These are phyloP conservation scores for Enteromius trimaculatus DNA, from an alignment of 2,797 vertebrate species.

Conservation along the genomic window DNA sequence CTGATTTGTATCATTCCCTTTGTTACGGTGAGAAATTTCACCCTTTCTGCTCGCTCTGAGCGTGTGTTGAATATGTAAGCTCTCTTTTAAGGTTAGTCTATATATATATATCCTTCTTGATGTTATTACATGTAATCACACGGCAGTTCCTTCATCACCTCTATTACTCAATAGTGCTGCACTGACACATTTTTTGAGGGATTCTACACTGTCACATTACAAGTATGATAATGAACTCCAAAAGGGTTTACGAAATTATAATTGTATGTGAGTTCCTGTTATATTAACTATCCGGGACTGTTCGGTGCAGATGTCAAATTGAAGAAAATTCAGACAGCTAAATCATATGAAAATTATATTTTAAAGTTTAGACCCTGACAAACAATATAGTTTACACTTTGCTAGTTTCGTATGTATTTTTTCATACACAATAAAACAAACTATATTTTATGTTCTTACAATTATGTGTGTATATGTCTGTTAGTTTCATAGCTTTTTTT, in stretches of 20 bases:
- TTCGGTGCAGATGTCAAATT: not conserved
- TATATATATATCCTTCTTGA: constrained; percentile 34
- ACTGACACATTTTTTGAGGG: constrained; percentile 17
- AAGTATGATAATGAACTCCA: constrained; percentile 17
- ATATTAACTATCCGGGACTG: not conserved
- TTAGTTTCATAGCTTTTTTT: not conserved
- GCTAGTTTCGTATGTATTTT: not conserved
- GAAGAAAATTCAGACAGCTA: not conserved
- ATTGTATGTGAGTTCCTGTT: not conserved
- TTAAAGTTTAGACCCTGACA: not conserved
- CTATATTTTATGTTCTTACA: not conserved
- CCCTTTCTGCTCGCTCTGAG: not conserved
- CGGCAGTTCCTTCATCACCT: constrained; percentile 21
- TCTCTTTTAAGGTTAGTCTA: constrained; percentile 30
- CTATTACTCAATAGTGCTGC: constrained; percentile 19
- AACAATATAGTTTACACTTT: not conserved
- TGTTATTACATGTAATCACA: constrained; percentile 41
- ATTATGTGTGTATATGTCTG: not conserved
- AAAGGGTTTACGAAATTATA: not conserved
- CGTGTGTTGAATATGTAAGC: constrained; percentile 12
- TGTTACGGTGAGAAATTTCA: not conserved
- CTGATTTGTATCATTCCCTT: not conserved
- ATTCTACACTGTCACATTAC: constrained; percentile 24
- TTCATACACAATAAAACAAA: not conserved
- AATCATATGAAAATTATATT: not conserved